Base-by-base conservation (phyloP, 1,140 invertebrate genomes). In the Panagrolaimus sp. region DNA sequence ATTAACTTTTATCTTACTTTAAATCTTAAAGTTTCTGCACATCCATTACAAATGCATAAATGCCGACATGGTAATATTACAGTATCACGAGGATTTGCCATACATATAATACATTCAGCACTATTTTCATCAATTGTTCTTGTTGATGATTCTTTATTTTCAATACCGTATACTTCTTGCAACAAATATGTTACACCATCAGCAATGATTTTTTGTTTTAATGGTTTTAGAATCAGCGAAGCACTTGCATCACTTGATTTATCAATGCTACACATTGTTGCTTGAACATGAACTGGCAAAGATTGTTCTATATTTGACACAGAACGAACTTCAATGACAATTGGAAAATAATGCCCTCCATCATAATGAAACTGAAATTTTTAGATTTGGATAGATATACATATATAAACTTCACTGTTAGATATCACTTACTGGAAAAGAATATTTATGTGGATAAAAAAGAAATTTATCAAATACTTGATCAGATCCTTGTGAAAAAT, bases 101-200 rank as follows among this genome's bases (percentile, higher is more conserved):
- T 97, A 84, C 96, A 99, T 81, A 99, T 98, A 12, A 98, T 95
- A 86, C 96, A 99, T 86, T 99, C 96, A 12, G 91, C 91, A 15
- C 94, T 92, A 83, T 92, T 94, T 80, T 98, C 94, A 81, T 98
- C 94, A 47, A 7, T 73, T 52, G 17, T 43, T 38, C 32, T 38
- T 15, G 12, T 67, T 32, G 76, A 69, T 14, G 70, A 55, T 44
- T 81, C 75, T 65, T 98, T 98, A 85, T 99, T 98, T 86, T 99
- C 96, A 82, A 99, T 98, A 12, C 96, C 96, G 85, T 98, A 99
- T 78, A 99, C 96, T 87, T 99, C 96, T 86, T 98, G 96, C 44
- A 98, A 85, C 43, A 98, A 86, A 84, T 98, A 99, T 81, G 91
- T 91, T 10, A 99, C 87, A 0, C 96, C 96, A 86, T 98, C 94